Percentiles rank a stretch among this genome's conserved stretches.
phyloP scores from a whole-genome alignment of 2,113 vertebrate species.

The Prolemur simus region DNA sequence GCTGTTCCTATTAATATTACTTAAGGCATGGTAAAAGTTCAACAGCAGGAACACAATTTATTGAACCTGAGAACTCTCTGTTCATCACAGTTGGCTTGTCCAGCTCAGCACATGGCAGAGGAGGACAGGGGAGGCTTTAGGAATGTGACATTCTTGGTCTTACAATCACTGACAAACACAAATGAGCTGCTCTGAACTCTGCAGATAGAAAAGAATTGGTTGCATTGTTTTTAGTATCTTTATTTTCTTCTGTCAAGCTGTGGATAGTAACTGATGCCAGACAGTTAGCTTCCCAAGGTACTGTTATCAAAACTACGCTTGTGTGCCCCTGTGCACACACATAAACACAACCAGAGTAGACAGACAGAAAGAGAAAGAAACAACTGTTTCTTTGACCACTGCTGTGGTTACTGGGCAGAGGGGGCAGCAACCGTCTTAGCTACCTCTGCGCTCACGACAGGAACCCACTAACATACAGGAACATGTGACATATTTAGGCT shows the following conservation, averaged over 20 bases:
- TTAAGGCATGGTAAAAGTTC: neutral
- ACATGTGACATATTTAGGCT: neutral
- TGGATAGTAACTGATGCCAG: neutral
- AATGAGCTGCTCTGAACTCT: neutral
- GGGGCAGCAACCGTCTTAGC: neutral
- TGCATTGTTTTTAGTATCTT: neutral
- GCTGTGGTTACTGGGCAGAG: neutral
- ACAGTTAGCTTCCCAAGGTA: neutral
- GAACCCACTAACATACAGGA: neutral
- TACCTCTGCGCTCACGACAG: neutral
- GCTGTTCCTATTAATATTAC: neutral
- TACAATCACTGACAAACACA: neutral
- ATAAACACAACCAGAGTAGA: neutral
- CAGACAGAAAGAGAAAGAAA: neutral
- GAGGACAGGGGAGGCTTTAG: neutral
- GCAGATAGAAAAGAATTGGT: neutral
- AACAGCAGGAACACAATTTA: neutral
- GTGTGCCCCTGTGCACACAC: neutral
- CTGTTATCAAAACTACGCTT: fast-evolving
- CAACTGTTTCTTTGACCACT: neutral
- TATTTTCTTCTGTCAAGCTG: neutral
- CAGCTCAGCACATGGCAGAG: neutral
- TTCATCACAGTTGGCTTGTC: neutral
- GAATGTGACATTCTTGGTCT: neutral
- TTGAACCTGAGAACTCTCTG: neutral